Conservation (phyloP, 2,797 vertebrate genomes). For the Rhynchonycteris naso region DNA sequence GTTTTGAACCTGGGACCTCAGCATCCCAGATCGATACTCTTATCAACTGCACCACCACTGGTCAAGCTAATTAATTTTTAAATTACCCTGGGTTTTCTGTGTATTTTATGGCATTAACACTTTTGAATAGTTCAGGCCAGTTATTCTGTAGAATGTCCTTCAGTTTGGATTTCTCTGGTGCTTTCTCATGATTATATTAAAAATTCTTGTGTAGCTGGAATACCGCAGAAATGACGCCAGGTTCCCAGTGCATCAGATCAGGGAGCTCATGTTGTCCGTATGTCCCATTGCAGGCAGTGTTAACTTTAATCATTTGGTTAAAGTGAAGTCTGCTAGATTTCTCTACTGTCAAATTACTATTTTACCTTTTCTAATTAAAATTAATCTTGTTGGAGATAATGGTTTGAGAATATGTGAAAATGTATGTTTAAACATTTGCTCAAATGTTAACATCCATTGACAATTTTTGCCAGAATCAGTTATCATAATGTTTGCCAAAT, state of each 20-base stretch:
- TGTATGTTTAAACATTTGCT: background rate
- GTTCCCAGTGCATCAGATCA: background rate
- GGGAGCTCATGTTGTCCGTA: background rate
- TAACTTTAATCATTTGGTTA: conserved; percentile 18
- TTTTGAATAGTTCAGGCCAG: background rate
- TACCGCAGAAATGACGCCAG: background rate
- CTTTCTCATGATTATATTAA: background rate
- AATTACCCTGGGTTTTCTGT: background rate
- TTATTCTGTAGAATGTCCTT: background rate
- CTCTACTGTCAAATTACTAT: conserved; percentile 10
- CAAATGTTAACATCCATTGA: background rate
- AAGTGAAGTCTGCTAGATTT: background rate
- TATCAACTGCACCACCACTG: too few species aligned
- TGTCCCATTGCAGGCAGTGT: background rate
- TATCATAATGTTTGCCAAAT: background rate
- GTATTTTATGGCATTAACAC: conserved; percentile 9
- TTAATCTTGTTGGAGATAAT: background rate
- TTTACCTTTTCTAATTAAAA: conserved; percentile 19
- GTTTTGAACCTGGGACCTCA: too few species aligned
- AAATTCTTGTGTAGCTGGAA: background rate
- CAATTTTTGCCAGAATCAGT: background rate
- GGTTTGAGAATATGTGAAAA: background rate
- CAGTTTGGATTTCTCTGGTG: background rate
- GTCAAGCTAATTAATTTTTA: too few species aligned
- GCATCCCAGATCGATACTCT: too few species aligned